These are phyloP conservation scores for Hololepta plana DNA, from an alignment of 2,888 invertebrate species.

Conservation along the genomic window DNA sequence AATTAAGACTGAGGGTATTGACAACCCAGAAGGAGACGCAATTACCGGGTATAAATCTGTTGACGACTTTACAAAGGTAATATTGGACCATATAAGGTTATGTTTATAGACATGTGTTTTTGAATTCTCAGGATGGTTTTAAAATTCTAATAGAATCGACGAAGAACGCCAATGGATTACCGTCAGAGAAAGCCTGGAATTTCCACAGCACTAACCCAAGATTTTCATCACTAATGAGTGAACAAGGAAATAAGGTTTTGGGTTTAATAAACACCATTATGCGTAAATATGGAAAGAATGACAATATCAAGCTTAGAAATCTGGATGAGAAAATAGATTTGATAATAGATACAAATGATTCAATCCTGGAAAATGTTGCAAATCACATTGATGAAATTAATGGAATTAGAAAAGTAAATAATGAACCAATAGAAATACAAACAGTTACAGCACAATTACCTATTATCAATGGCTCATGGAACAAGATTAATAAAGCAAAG, in stretches of 20 bases:
- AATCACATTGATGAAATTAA: constrained; percentile 49
- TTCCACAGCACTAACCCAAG: constrained; percentile 60
- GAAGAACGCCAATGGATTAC: constrained; percentile 51
- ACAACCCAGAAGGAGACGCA: too few species aligned
- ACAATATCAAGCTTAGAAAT: constrained; percentile 35
- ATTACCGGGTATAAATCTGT: too few species aligned
- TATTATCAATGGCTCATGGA: constrained; percentile 45
- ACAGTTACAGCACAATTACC: constrained; percentile 23
- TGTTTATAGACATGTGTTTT: too few species aligned
- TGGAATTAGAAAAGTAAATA: constrained; percentile 36
- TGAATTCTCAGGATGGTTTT: constrained; percentile 47
- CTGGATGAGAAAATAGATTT: constrained; percentile 55
- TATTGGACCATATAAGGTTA: constrained; percentile 9
- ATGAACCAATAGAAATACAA: constrained; percentile 32
- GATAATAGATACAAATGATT: constrained; percentile 67
- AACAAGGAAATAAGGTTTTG: constrained; percentile 45
- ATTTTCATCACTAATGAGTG: constrained; percentile 46
- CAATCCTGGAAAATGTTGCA: constrained; percentile 63
- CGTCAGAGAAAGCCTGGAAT: constrained; percentile 49
- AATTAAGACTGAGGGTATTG: too few species aligned
- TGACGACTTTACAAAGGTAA: constrained; percentile 25
- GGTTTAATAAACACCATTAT: constrained; percentile 37
- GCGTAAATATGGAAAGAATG: constrained; percentile 33
- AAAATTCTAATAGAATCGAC: constrained; percentile 46
- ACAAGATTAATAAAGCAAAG: constrained; percentile 22